Base-by-base conservation (phyloP, 2,797 vertebrate genomes). In the Sphenodon punctatus region DNA sequence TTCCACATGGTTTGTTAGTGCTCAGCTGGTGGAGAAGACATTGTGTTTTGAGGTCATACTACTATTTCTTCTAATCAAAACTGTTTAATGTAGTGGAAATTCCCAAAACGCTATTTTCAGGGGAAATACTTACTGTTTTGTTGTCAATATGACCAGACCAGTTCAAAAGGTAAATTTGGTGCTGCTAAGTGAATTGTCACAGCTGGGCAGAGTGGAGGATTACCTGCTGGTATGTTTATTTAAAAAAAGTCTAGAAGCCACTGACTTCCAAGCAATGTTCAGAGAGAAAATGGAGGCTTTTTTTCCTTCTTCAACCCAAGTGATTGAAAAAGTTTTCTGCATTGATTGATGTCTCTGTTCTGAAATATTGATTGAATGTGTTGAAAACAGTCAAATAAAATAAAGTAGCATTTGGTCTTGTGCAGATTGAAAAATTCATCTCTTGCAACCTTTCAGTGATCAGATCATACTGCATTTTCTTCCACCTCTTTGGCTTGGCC, bases 371-470 rank as follows among this genome's bases (percentile, higher is more conserved):
- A 91, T 87, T 78, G 2, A 61, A 27, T n/a, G 83, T 71, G 75
- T 67, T 80, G 75, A 81, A 89, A 93, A 86, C 68, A 82, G 87
- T 75, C 78, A 93, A 78, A 84, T 78, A 71, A 89, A 89, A 87
- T 82, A 75, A 88, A 82, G 82, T 16, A 67, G 67, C 61, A 5
- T 71, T 90, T 77, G 70, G 65, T 69, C 87, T 75, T 77, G 64
- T 85, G 71, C 60, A 75, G 67, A 14, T 15, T 85, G 78, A 63
- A 74, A 84, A 86, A 90, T 56, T 80, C 38, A 75, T 88, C 80
- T 90, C 72, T 84, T 76, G 71, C 67, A 88, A 78, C 67, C 36
- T 87, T 43, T 75, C 53, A 38, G 55, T 73, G 74, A 86, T 87
- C 56, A 78, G 79, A 78, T 85, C 65, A 27, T 46, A 6, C 20